phyloP scores from a whole-genome alignment of 2,113 vertebrate genomes.

The Pithys albifrons region DNA sequence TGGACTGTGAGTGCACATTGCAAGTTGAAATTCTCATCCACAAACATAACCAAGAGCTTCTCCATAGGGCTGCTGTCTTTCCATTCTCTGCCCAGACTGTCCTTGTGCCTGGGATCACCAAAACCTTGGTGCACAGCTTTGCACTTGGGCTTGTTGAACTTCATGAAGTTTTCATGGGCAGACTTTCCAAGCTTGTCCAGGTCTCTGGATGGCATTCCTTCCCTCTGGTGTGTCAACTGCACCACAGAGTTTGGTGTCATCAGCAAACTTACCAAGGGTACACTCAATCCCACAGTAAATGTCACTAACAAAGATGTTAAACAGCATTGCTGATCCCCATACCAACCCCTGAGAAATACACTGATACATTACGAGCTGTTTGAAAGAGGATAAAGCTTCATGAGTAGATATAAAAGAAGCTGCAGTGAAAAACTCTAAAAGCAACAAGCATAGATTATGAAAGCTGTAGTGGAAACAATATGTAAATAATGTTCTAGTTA shows the following conservation, averaged over 20 bases:
- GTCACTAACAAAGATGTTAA: neutral
- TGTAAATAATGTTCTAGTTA: neutral
- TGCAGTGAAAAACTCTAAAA: neutral
- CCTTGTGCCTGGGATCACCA: neutral
- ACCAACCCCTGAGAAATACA: neutral
- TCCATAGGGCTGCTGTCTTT: neutral
- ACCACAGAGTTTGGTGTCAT: neutral
- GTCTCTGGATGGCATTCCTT: neutral
- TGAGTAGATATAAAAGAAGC: neutral
- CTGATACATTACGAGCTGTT: neutral
- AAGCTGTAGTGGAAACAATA: neutral
- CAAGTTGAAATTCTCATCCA: neutral
- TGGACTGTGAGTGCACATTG: accelerated
- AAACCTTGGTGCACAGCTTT: neutral
- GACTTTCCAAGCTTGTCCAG: neutral
- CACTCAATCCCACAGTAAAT: too few species aligned
- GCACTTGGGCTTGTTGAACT: neutral
- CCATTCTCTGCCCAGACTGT: neutral
- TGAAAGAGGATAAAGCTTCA: neutral
- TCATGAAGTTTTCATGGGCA: neutral
- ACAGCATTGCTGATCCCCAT: neutral
- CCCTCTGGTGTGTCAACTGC: accelerated
- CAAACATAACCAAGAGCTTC: neutral
- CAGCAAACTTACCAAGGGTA: neutral
- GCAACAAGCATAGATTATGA: neutral